Conservation (phyloP, 1,140 invertebrate species). For the Sminthurides bifidus region DNA sequence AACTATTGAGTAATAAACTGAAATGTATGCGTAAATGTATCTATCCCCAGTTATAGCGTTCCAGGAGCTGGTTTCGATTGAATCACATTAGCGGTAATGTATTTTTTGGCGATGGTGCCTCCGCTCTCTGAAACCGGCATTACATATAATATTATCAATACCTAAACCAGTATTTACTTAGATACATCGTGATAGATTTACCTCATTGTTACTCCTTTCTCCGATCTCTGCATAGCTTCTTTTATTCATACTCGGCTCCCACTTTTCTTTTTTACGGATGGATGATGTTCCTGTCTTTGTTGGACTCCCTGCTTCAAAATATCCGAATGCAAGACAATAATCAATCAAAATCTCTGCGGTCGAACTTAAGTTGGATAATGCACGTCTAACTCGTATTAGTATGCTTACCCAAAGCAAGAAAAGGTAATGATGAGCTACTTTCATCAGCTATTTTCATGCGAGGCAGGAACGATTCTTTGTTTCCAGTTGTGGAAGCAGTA, state of each 20-base stretch:
- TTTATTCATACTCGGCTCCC: constrained; percentile 1
- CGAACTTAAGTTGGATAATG: neutral
- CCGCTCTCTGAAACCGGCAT: constrained; percentile 5
- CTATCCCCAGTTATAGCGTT: no score
- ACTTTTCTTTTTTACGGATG: constrained; percentile 6
- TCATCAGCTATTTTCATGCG: constrained; percentile 18
- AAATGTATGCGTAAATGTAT: neutral
- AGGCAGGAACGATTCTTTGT: constrained; percentile 23
- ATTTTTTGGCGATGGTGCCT: constrained; percentile 5
- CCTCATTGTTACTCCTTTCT: neutral
- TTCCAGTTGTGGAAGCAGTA: constrained; percentile 25
- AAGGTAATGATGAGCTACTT: constrained; percentile 9
- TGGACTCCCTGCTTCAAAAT: constrained; percentile 16
- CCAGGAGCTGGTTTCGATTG: no score
- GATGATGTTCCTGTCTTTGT: constrained; percentile 17
- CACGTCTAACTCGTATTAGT: neutral
- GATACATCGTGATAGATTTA: no score
- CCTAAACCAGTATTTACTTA: no score
- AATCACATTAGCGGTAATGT: constrained; percentile 16
- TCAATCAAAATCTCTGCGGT: no score
- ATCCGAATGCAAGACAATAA: neutral
- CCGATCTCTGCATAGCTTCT: no score
- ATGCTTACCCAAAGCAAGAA: constrained; percentile 10
- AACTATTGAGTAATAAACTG: constrained; percentile 1
- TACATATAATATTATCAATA: no score